Evolutionary conservation across 2,888 invertebrate species (phyloP).

Genomic region (Gerris lacustris): DNA sequence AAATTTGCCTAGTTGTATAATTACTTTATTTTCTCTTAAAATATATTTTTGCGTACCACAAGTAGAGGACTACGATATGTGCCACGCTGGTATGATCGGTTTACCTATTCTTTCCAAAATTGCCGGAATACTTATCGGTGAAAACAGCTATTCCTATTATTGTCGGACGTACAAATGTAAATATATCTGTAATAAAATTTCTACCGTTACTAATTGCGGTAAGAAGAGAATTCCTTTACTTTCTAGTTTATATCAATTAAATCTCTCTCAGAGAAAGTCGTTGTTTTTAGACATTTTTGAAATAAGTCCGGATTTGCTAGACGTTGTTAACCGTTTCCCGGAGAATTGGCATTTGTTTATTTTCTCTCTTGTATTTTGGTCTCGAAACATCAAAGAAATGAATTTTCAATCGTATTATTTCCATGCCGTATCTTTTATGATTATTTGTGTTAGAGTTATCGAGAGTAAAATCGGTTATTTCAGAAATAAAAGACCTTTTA

Average conservation of each 20-base stretch:
- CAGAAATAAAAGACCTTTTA: conserved; percentile 3
- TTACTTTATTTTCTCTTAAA: conserved; percentile 54
- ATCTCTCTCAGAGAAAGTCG: neutral
- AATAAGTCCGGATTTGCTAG: neutral
- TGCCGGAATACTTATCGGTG: conserved; percentile 38
- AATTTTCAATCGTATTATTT: conserved; percentile 2
- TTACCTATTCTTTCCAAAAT: conserved; percentile 51
- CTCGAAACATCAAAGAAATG: conserved; percentile 20
- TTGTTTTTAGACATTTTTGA: neutral
- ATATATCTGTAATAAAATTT: neutral
- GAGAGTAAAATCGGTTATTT: conserved; percentile 10
- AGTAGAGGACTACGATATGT: conserved; percentile 53
- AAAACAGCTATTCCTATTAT: conserved; percentile 24
- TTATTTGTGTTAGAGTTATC: neutral
- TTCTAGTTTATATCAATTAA: neutral
- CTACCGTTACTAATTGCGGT: neutral
- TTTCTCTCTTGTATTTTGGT: conserved; percentile 49
- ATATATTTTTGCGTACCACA: conserved; percentile 55
- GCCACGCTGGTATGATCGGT: conserved; percentile 48
- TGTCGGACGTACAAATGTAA: neutral
- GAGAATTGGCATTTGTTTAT: conserved; percentile 48
- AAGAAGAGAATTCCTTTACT: neutral
- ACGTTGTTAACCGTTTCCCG: conserved; percentile 37
- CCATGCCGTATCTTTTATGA: conserved; percentile 1
- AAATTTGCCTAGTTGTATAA: conserved; percentile 50